A percentile compares a stretch with the other conserved stretches of the same genome.
These are phyloP conservation scores for Brienomyrus longianalis DNA, from an alignment of 2,113 vertebrate genomes.

Conservation along the genomic window DNA sequence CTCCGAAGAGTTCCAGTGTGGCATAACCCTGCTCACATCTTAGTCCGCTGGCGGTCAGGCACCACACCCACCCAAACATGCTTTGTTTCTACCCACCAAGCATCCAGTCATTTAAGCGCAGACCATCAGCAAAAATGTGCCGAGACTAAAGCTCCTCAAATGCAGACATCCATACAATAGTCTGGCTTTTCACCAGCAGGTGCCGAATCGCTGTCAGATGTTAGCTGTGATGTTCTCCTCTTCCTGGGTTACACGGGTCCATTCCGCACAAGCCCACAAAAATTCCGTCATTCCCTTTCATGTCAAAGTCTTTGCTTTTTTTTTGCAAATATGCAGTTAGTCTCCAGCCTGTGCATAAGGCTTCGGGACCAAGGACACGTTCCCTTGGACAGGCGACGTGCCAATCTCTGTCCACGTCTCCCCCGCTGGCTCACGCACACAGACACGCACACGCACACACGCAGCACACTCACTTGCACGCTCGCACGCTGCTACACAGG, in stretches of 20 bases:
- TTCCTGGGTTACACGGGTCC: background rate
- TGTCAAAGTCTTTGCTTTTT: constrained; percentile 24
- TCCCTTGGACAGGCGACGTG: constrained; percentile 42
- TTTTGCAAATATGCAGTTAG: constrained; percentile 23
- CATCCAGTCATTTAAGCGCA: background rate
- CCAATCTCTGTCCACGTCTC: constrained; percentile 14
- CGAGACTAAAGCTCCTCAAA: background rate
- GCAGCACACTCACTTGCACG: constrained; percentile 13
- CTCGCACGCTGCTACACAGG: constrained; percentile 66
- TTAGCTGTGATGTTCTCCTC: background rate
- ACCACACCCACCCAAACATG: background rate
- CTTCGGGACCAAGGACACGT: constrained; percentile 48
- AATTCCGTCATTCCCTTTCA: constrained; percentile 2
- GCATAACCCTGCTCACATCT: background rate
- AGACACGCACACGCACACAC: constrained; percentile 22
- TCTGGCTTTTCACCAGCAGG: background rate
- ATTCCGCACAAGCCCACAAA: background rate
- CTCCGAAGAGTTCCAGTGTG: background rate
- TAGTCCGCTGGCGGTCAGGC: background rate
- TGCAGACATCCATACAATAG: background rate
- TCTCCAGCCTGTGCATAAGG: constrained; percentile 28
- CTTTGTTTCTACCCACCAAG: background rate
- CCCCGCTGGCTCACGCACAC: constrained; percentile 27
- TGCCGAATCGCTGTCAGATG: background rate
- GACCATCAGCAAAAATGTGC: background rate